Evolutionary conservation across 2,113 vertebrate genomes (phyloP).

Genomic region (Romanogobio albipinnatus): DNA sequence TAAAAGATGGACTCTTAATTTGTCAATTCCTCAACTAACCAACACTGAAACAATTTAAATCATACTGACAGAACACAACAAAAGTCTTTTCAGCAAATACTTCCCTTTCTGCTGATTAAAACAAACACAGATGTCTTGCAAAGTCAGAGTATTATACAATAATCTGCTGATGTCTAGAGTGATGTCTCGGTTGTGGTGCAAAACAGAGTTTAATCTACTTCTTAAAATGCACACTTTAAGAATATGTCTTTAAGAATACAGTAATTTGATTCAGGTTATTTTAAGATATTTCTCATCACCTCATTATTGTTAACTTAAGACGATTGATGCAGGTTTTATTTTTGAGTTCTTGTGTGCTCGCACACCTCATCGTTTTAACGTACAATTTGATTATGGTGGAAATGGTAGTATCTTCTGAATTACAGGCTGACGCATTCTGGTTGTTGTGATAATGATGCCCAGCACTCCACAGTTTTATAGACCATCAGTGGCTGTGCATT

Average conservation of each 20-base stretch:
- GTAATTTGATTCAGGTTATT: not conserved
- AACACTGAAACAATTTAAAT: too few species aligned
- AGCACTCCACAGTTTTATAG: slow-evolving; percentile 36
- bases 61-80: too few species aligned
- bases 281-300: slow-evolving; percentile 27
- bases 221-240: not conserved
- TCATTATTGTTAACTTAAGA: slow-evolving; percentile 23
- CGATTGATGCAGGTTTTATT: slow-evolving; percentile 36
- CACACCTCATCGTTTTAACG: slow-evolving; percentile 46
- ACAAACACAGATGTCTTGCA: not conserved
- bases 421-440: slow-evolving; percentile 38
- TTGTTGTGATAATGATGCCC: slow-evolving; percentile 41
- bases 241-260: slow-evolving; percentile 24
- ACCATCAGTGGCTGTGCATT: slow-evolving; percentile 35
- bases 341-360: slow-evolving; percentile 24
- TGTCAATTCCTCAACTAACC: too few species aligned
- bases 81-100: too few species aligned
- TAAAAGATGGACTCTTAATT: too few species aligned
- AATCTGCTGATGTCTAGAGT: not conserved
- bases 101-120: not conserved
- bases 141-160: not conserved
- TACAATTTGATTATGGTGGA: slow-evolving; percentile 48
- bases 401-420: slow-evolving; percentile 22
- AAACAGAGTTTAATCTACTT: not conserved
- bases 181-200: not conserved